These are phyloP conservation scores for Geodia barretti DNA, from an alignment of 37 sponge, comb jelly and placozoan genomes.

Conservation along the genomic window DNA sequence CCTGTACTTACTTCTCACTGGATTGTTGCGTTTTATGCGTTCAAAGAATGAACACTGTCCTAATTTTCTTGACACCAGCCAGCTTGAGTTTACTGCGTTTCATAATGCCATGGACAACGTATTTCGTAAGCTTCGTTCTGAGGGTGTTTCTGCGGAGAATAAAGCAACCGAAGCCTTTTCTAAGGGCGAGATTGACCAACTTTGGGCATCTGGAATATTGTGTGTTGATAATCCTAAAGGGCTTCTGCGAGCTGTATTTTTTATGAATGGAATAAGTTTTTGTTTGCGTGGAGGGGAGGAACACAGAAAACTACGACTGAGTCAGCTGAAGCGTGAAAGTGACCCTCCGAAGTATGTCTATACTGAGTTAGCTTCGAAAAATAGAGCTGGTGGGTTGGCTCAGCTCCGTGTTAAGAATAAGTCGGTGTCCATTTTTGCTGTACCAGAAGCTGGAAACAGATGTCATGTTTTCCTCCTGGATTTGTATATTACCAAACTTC, in stretches of 20 bases:
- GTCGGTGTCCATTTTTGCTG: slow-evolving; percentile 11
- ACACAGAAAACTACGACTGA: background rate
- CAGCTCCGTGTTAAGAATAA: slow-evolving; percentile 29
- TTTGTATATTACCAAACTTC: slow-evolving; percentile 22
- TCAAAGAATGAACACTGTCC: background rate
- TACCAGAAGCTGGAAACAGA: slow-evolving; percentile 11
- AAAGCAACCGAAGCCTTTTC: slow-evolving; percentile 18
- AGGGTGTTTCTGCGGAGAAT: slow-evolving; percentile 16
- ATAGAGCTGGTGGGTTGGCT: slow-evolving; percentile 33
- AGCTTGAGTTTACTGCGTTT: slow-evolving; percentile 2
- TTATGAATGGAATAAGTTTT: slow-evolving; percentile 50
- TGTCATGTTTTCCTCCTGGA: slow-evolving; percentile 30
- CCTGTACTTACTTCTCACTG: slow-evolving; percentile 13
- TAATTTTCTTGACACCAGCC: background rate
- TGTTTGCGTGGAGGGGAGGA: slow-evolving; percentile 30
- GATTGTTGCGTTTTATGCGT: slow-evolving; percentile 3
- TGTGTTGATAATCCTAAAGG: slow-evolving; percentile 21
- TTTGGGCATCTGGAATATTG: slow-evolving; percentile 30
- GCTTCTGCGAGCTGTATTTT: slow-evolving; percentile 53
- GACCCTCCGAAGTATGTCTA: slow-evolving; percentile 17
- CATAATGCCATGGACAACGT: slow-evolving; percentile 13
- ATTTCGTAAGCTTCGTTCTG: slow-evolving; percentile 9
- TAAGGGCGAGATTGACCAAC: slow-evolving; percentile 4
- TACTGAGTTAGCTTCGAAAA: slow-evolving; percentile 50
- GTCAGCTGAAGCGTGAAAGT: slow-evolving; percentile 1